These are phyloP conservation scores for Sepioteuthis lessoniana DNA, from an alignment of 2,888 invertebrate genomes.

Conservation along the genomic window DNA sequence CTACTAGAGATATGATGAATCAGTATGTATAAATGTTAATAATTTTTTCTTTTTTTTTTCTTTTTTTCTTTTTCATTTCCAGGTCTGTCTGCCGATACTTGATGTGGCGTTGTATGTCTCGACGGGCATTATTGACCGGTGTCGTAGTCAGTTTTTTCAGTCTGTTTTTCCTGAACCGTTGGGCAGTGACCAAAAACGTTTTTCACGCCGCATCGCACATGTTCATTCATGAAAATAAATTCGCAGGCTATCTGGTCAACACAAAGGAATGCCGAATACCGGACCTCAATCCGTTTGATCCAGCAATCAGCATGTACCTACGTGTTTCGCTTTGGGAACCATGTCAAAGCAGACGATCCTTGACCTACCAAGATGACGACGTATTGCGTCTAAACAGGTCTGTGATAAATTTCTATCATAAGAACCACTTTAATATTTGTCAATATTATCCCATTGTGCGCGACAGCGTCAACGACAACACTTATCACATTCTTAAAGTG, in stretches of 20 bases:
- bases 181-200: background rate
- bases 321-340: constrained; percentile 54
- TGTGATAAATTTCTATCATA: constrained; percentile 54
- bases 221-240: background rate
- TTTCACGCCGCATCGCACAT: background rate
- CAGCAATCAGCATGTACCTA: constrained; percentile 58
- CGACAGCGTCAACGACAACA: constrained; percentile 53
- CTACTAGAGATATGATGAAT: too few species aligned
- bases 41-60: too few species aligned
- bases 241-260: constrained; percentile 63
- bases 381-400: constrained; percentile 61
- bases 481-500: constrained; percentile 53
- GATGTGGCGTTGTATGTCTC: background rate
- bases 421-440: constrained; percentile 65
- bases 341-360: constrained; percentile 59
- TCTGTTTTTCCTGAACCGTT: background rate
- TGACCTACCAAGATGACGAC: constrained; percentile 64
- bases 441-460: constrained; percentile 64
- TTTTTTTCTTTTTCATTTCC: background rate
- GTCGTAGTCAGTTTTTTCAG: background rate
- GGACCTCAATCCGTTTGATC: constrained; percentile 68
- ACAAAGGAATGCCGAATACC: constrained; percentile 70
- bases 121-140: background rate
- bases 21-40: too few species aligned
- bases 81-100: background rate